Percentiles rank a stretch among this genome's conserved stretches.
Conservation (phyloP, 2,888 invertebrate genomes). For the Diarsia mendica region DNA sequence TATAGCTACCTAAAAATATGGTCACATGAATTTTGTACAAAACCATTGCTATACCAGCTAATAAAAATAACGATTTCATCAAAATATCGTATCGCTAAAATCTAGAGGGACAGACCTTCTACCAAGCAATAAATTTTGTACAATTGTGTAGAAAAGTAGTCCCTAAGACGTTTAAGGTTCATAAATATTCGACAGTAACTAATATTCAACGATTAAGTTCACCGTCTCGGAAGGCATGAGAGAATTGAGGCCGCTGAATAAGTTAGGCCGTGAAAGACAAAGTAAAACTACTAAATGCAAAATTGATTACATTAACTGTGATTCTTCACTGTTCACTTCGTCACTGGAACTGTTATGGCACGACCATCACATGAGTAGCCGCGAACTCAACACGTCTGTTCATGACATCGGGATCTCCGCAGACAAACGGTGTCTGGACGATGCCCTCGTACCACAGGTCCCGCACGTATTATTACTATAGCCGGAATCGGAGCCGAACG, state of each 20-base stretch:
- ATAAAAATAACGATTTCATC: constrained; percentile 73
- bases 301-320: constrained; percentile 69
- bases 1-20: constrained; percentile 84
- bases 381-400: constrained; percentile 71
- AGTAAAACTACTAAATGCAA: constrained; percentile 82
- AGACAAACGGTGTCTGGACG: constrained; percentile 87
- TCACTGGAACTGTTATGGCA: constrained; percentile 74
- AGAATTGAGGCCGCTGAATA: constrained; percentile 81
- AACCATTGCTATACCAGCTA: constrained; percentile 73
- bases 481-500: constrained; percentile 96
- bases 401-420: constrained; percentile 89
- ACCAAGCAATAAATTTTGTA: constrained; percentile 79
- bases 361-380: constrained; percentile 70
- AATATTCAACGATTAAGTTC: constrained; percentile 69
- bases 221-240: constrained; percentile 80
- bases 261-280: constrained; percentile 81
- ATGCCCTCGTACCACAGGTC: constrained; percentile 92
- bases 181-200: constrained; percentile 76
- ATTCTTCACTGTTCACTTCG: constrained; percentile 65
- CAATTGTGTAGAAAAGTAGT: constrained; percentile 83
- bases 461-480: constrained; percentile 95
- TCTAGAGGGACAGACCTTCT: constrained; percentile 72
- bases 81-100: constrained; percentile 71
- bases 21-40: constrained; percentile 87
- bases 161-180: constrained; percentile 77